These are phyloP conservation scores for Hippasteria phrygiana DNA, from an alignment of 53 echinoderm and acorn worm genomes.

Conservation along the genomic window DNA sequence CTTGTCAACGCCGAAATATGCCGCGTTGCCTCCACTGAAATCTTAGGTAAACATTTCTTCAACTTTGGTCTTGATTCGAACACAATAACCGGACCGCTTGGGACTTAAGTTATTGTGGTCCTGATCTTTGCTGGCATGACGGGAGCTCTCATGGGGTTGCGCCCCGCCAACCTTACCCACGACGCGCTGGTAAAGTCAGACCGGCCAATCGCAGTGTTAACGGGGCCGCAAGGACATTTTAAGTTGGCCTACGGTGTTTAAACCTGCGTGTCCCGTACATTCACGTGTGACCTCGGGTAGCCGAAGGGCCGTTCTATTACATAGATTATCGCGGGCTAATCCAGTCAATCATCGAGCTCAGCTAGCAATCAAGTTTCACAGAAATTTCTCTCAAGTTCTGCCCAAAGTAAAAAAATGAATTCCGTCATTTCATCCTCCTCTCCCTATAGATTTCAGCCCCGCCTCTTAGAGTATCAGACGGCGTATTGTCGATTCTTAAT, in stretches of 20 bases:
- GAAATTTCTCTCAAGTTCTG: neutral
- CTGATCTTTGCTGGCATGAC: slow-evolving; percentile 43
- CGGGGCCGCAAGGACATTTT: slow-evolving; percentile 10
- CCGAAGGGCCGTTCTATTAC: slow-evolving; percentile 44
- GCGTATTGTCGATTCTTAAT: too few species aligned
- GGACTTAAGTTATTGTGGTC: neutral
- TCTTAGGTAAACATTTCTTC: slow-evolving; percentile 7
- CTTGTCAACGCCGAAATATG: neutral
- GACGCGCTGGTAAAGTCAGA: neutral
- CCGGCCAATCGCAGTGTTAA: slow-evolving; percentile 19
- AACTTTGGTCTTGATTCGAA: neutral
- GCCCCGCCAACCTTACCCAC: slow-evolving; percentile 1
- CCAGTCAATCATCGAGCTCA: slow-evolving; percentile 24
- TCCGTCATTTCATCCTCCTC: too few species aligned
- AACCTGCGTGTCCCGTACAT: neutral
- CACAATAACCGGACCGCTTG: neutral
- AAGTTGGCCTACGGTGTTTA: slow-evolving; percentile 19
- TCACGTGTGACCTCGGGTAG: slow-evolving; percentile 4
- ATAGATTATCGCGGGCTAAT: slow-evolving; percentile 33
- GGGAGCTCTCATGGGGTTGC: slow-evolving; percentile 11
- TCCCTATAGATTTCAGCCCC: too few species aligned
- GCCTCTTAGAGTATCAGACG: too few species aligned
- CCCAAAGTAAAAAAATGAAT: too few species aligned
- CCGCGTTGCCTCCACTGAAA: neutral
- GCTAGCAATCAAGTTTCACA: neutral